Conservation (phyloP, 2,888 invertebrate genomes). For the Melipona beecheii region DNA sequence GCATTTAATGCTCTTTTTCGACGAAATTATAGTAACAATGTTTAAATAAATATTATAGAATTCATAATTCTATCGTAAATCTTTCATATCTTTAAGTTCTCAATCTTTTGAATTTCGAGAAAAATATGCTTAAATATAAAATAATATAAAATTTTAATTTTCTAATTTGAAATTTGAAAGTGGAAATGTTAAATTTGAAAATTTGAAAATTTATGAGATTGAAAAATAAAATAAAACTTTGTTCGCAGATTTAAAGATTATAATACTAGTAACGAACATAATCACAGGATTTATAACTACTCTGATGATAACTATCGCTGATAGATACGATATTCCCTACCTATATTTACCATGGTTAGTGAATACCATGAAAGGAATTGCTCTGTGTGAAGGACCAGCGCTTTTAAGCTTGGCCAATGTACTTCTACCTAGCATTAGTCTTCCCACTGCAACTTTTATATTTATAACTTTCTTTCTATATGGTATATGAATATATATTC, state of each 20-base stretch:
- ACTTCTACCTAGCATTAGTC: slow-evolving; percentile 67
- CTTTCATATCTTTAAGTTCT: neutral
- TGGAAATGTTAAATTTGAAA: neutral
- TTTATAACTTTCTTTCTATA: slow-evolving; percentile 71
- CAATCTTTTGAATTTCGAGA: neutral
- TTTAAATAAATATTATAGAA: neutral
- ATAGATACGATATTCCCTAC: slow-evolving; percentile 72
- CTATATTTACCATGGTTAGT: slow-evolving; percentile 77
- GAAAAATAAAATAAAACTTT: neutral
- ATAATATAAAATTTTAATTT: neutral
- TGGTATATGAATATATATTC: slow-evolving; percentile 62
- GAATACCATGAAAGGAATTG: slow-evolving; percentile 74
- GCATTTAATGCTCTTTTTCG: slow-evolving; percentile 73
- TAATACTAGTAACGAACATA: slow-evolving; percentile 68
- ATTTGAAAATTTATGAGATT: neutral
- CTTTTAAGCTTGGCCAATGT: slow-evolving; percentile 65
- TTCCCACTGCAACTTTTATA: slow-evolving; percentile 70
- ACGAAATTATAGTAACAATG: slow-evolving; percentile 71
- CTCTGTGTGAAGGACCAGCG: slow-evolving; percentile 73
- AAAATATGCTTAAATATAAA: neutral
- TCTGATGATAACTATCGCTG: slow-evolving; percentile 69
- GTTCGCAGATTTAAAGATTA: slow-evolving; percentile 72
- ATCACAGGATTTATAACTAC: slow-evolving; percentile 72
- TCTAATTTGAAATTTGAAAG: neutral
- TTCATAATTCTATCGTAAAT: neutral